Evolutionary conservation across 2,888 invertebrate species (phyloP).

Genomic region (Cinara cedri): DNA sequence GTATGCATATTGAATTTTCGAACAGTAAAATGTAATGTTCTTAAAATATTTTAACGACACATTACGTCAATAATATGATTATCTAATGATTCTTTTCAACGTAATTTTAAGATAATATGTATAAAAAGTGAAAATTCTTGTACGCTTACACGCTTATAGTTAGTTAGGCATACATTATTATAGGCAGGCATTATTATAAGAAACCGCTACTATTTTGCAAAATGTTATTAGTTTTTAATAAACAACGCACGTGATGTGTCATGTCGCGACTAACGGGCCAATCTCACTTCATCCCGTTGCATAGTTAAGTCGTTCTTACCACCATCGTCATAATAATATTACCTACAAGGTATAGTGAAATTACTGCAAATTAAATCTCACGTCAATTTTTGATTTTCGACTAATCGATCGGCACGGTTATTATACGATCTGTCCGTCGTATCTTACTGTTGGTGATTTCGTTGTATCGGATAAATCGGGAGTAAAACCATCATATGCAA

Average conservation of each 20-base stretch:
- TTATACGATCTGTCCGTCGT: neutral
- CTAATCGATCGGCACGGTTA: neutral
- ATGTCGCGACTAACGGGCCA: constrained; percentile 2
- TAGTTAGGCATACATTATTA: no score
- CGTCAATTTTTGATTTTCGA: neutral
- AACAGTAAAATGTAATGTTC: neutral
- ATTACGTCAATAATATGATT: constrained; percentile 26
- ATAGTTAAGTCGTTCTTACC: neutral
- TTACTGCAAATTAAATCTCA: constrained; percentile 1
- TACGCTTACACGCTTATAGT: no score
- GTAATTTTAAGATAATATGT: neutral
- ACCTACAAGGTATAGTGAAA: neutral
- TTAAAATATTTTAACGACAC: neutral
- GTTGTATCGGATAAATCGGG: neutral
- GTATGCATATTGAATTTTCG: no score
- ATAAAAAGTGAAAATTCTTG: constrained; percentile 35
- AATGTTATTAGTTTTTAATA: constrained; percentile 37
- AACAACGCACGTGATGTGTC: constrained; percentile 20
- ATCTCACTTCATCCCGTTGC: constrained; percentile 1
- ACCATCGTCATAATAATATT: no score
- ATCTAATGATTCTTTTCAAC: constrained; percentile 36
- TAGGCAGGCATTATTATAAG: neutral
- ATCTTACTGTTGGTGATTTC: neutral
- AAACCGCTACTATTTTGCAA: constrained; percentile 10
- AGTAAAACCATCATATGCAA: no score